Conservation (phyloP, 2,797 vertebrate species). For the Pitangus sulphuratus region DNA sequence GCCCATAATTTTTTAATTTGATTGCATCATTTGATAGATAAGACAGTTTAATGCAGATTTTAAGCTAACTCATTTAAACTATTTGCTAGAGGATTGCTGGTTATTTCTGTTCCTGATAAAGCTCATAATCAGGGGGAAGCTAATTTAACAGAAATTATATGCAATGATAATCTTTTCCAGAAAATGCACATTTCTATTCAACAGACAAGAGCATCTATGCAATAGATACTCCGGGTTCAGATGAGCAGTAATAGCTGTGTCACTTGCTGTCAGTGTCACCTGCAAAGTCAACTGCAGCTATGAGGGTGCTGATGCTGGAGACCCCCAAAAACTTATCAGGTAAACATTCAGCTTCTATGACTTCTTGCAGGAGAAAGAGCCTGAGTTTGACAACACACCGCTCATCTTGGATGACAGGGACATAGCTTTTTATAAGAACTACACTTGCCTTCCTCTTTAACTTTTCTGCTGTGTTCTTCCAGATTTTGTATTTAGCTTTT, state of each 20-base stretch:
- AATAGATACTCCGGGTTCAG: neutral
- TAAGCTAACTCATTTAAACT: constrained; percentile 51
- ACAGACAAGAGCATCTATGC: neutral
- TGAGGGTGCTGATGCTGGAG: neutral
- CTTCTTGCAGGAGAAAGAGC: neutral
- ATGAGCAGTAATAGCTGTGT: neutral
- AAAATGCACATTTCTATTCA: neutral
- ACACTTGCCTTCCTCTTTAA: neutral
- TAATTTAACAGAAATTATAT: constrained; percentile 51
- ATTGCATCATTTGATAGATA: constrained; percentile 47
- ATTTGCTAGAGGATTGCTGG: constrained; percentile 16
- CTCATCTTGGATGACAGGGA: neutral
- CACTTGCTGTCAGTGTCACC: neutral
- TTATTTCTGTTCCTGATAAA: constrained; percentile 53
- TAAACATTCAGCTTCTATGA: neutral
- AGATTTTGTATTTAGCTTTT: neutral
- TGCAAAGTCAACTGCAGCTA: neutral
- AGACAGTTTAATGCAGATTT: constrained; percentile 47
- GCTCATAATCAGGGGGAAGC: neutral
- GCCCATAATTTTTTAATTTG: constrained; percentile 54
- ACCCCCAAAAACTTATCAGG: neutral
- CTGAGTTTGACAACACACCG: neutral
- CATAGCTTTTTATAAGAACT: neutral
- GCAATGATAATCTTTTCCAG: neutral
- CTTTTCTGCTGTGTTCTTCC: neutral